Evolutionary conservation across 2,888 invertebrate species (phyloP), one percentile per base, ranked within the genome.

Genomic region (Drosophila nr. perissopoda): DNA sequence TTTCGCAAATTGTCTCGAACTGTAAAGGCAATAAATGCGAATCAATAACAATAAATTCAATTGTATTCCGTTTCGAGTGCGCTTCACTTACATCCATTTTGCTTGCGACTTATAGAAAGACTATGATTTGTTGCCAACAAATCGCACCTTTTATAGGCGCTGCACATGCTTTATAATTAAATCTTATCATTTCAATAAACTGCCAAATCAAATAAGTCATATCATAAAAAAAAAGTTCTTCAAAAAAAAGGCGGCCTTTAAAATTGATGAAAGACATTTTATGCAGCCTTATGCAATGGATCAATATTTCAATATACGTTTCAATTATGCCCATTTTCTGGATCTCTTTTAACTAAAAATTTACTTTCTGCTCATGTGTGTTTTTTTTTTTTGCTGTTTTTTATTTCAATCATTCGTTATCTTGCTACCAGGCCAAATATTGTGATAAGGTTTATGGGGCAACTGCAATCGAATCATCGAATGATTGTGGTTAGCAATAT

Each of bases 1-100:
- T 84, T 74, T 87, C 84, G 31, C 68, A 56, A 57, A 89, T 79
- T 57, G 78, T 18, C 31, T 89, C 87, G 82, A 87, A 84, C 84
- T 84, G 65, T 45, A 48, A 34, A 27, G 8, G 5, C 45, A 65
- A 73, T 65, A 59, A 59, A 68, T 16, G 29, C 1, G 2, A 29
- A 29, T 52, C 5, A 29, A 13, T 38, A 13, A 29, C 7, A n/a
- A 38, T 38, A 18, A 42, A 21, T 21, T 2, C 1, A 5, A 21
- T 34, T 40, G 6, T 27, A 8, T 31, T 13, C 0, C 3, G 31
- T 13, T 21, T 36, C 13, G 4, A 31, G 16, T 45, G n/a, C 5
- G 31, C 52, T 48, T 29, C 29, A 88, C 89, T 80, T 80, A 83
- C 83, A 80, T 83, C 87, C 83, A 83, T 84, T 21, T 69, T 75